Evolutionary conservation across 2,797 vertebrate genomes (phyloP).

Genomic region (Lepilemur septentrionalis): DNA sequence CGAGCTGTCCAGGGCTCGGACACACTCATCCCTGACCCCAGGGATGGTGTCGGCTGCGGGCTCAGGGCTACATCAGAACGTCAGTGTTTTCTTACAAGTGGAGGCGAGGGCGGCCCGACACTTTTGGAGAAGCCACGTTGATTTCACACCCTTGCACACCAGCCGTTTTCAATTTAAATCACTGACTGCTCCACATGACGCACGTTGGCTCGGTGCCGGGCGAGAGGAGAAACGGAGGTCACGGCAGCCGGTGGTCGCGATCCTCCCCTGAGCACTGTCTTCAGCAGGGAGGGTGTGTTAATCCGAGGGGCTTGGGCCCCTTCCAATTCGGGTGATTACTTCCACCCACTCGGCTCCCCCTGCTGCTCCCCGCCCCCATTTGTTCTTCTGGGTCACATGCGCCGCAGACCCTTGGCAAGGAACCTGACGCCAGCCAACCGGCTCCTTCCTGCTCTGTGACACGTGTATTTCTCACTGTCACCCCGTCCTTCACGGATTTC

Average conservation of each 20-base stretch:
- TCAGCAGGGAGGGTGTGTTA: not conserved
- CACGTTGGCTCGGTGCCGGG: not conserved
- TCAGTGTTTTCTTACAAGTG: not conserved
- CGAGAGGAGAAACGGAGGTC: not conserved
- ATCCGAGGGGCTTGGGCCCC: not conserved
- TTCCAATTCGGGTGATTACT: not conserved
- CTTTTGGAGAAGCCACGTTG: constrained; percentile 32
- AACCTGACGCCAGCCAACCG: not conserved
- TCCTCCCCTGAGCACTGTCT: not conserved
- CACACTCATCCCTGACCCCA: not conserved
- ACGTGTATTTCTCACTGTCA: not conserved
- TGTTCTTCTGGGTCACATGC: not conserved
- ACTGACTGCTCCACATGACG: constrained; percentile 4
- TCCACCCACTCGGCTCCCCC: not conserved
- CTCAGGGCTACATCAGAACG: fast-evolving
- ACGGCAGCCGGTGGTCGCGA: fast-evolving
- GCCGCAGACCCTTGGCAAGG: not conserved
- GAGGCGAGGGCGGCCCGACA: not conserved
- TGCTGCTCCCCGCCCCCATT: not conserved
- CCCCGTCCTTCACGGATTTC: not conserved
- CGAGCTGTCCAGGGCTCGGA: not conserved
- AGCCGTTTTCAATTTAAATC: constrained; percentile 25
- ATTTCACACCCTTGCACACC: not conserved
- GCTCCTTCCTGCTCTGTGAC: not conserved
- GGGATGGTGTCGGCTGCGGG: not conserved